Evolutionary conservation across 2,113 vertebrate genomes (phyloP).

Genomic region (Mirounga angustirostris): DNA sequence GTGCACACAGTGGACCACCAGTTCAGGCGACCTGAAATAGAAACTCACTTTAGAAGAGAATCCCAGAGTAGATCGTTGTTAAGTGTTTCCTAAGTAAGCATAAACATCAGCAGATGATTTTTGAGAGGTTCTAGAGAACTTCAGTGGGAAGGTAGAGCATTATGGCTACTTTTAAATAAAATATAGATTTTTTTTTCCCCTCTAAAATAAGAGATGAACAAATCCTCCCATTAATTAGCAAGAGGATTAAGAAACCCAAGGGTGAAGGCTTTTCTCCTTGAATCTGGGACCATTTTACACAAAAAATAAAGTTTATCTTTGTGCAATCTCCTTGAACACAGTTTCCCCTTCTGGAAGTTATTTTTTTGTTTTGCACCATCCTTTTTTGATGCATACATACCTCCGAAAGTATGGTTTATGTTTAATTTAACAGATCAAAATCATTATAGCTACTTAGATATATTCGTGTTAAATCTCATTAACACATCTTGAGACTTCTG

Average conservation of each 20-base stretch:
- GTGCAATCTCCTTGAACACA: background rate
- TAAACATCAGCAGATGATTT: background rate
- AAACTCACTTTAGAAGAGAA: background rate
- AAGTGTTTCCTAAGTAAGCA: background rate
- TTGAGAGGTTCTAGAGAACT: background rate
- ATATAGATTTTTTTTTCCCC: background rate
- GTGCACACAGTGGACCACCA: constrained; percentile 98
- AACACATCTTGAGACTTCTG: background rate
- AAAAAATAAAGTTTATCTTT: background rate
- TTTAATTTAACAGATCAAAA: background rate
- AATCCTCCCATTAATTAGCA: background rate
- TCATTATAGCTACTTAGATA: background rate
- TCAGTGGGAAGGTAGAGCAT: background rate
- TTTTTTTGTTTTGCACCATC: background rate
- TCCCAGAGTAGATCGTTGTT: background rate
- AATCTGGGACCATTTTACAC: background rate
- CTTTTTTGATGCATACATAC: background rate
- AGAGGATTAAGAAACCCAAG: background rate
- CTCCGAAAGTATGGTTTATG: background rate
- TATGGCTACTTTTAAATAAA: background rate
- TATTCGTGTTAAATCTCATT: background rate
- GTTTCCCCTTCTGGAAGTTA: background rate
- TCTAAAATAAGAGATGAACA: background rate
- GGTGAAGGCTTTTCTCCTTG: background rate
- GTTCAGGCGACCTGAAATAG: constrained; percentile 95